Evolutionary conservation across 2,888 invertebrate species (phyloP).

Genomic region (Cerastis leucographa): DNA sequence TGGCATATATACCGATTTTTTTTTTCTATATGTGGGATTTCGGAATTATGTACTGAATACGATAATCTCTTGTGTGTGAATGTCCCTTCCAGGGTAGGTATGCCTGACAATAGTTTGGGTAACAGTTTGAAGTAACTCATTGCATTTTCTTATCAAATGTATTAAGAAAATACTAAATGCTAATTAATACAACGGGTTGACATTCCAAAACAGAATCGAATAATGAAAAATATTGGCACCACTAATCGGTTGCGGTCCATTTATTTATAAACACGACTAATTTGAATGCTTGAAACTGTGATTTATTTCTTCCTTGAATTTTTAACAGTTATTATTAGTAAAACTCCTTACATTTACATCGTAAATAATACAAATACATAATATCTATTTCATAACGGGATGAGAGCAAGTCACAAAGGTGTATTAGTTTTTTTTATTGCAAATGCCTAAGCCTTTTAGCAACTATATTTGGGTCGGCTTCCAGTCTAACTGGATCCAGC

Average conservation of each 20-base stretch:
- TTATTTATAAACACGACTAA: constrained; percentile 43
- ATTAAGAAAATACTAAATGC: neutral
- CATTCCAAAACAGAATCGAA: constrained; percentile 9
- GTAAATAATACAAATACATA: constrained; percentile 15
- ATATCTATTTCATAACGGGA: constrained; percentile 42
- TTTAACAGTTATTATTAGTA: constrained; percentile 55
- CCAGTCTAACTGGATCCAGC: neutral
- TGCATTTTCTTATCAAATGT: too few relatives aligned
- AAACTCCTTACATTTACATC: constrained; percentile 53
- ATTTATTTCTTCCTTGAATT: constrained; percentile 63
- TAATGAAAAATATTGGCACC: constrained; percentile 30
- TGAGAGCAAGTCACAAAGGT: constrained; percentile 40
- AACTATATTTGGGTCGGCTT: neutral
- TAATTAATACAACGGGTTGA: constrained; percentile 9
- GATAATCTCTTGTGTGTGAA: too few relatives aligned
- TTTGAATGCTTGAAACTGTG: constrained; percentile 52
- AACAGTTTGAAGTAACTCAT: too few relatives aligned
- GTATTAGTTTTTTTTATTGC: constrained; percentile 22
- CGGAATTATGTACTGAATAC: too few relatives aligned
- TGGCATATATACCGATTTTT: too few relatives aligned
- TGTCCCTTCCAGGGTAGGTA: too few relatives aligned
- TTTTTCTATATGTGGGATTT: too few relatives aligned
- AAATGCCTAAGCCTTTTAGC: neutral
- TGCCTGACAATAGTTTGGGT: too few relatives aligned
- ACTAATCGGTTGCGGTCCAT: constrained; percentile 40